Base-by-base conservation (phyloP, 1,140 invertebrate genomes). In the Aphaenogaster floridana region DNA sequence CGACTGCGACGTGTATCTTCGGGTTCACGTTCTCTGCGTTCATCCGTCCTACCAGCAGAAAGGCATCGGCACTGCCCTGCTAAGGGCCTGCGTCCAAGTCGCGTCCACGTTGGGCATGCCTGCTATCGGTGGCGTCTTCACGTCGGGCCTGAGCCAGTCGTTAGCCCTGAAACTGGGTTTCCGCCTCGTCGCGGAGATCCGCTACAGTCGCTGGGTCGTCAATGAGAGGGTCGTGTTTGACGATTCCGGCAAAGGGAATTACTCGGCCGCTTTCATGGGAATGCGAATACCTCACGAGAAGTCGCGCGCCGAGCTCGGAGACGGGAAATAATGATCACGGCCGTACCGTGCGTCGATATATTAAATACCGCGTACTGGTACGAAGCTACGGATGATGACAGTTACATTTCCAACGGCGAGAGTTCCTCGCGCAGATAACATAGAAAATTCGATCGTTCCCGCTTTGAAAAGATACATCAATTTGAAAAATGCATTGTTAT, bases 251-350 rank as follows among this genome's bases (percentile, higher is more conserved):
- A 91, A 95, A 3, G 96, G 96, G 3, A 97, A 97, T 93, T 96
- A 96, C 78, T 96, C 96, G 3, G 96, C 95, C 28, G 96, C 96
- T 7, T 92, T 97, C n/a, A 97, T 97, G 96, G 96, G 86, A 7
- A 81, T 57, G 48, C 48, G 5, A 52, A 13, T 54, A 48, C 13
- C 59, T 66, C 6, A 2, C 57, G 42, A 48, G 15, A 36, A 57
- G 9, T 52, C 28, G 21, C 15, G 3, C 7, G 6, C 0, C 21
- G 11, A 45, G 21, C 57, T 21, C 21, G 52, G 66, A 48, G n/a
- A 66, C 9, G 8, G n/a, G 1, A 74, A 54, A 28, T 48, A 57
- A 76, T 11, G 13, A 36, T 54, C 1, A 28, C 50, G 11, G 7
- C 5, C 13, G 5, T 8, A 57, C 54, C 71, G 15, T 74, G 9